phyloP scores from a whole-genome alignment of 2,888 invertebrate genomes.

The Eristalis tenax region DNA sequence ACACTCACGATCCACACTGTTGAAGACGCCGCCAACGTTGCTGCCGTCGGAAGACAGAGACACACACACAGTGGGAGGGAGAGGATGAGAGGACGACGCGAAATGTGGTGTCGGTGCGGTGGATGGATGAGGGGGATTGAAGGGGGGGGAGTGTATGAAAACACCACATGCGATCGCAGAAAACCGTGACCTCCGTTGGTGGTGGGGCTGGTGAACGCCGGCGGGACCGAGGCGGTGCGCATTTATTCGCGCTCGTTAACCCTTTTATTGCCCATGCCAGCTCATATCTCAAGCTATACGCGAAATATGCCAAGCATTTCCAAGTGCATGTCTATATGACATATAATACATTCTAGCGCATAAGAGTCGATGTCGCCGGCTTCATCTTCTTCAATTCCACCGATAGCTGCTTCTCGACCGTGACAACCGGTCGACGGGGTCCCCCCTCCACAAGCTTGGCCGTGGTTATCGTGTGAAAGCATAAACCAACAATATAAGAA shows the following conservation, averaged over 20 bases:
- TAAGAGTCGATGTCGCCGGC: conserved; percentile 17
- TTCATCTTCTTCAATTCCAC: background rate
- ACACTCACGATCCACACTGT: conserved; percentile 36
- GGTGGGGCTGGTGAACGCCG: background rate
- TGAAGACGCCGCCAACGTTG: background rate
- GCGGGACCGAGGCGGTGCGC: background rate
- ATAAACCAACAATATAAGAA: background rate
- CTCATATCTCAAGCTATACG: conserved; percentile 61
- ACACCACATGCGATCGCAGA: conserved; percentile 61
- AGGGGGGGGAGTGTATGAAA: conserved; percentile 9
- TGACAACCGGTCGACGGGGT: conserved; percentile 40
- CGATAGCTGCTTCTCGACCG: conserved; percentile 29
- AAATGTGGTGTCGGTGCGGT: background rate
- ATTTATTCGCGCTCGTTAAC: conserved; percentile 59
- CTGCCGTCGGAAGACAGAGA: background rate
- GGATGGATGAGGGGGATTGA: background rate
- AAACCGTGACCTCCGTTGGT: conserved; percentile 42
- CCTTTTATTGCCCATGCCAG: conserved; percentile 47
- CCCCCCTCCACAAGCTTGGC: too few relatives aligned
- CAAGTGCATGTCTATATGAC: conserved; percentile 43
- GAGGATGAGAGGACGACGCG: background rate
- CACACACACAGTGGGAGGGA: background rate
- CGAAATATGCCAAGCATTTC: conserved; percentile 61
- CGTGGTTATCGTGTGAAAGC: conserved; percentile 59
- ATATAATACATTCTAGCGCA: conserved; percentile 16